Base-by-base conservation (phyloP, 1,140 invertebrate species). In the Cotesia vestalis region DNA sequence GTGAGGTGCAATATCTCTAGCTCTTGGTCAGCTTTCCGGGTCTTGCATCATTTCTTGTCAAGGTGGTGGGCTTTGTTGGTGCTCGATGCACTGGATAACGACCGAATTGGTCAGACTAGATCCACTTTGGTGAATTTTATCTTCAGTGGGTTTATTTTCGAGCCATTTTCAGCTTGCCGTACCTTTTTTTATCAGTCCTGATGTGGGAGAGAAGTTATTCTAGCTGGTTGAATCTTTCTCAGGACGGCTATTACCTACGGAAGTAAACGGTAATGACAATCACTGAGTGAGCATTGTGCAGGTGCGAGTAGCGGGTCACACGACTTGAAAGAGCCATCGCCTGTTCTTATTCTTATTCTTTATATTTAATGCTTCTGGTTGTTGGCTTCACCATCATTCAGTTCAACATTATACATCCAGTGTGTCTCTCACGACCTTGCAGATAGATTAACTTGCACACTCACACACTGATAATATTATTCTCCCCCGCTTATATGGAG, bases 401-500 rank as follows among this genome's bases (percentile, higher is more conserved):
- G 27, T 27, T 3, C 27, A 27, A 27, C 27, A 27, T 27, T 27
- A 9, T 46, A 46, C 40, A 52, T 36, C 38, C 17, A 62, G 35
- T 52, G 69, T 73, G 72, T 78, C 80, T 84, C 78, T 72, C 80
- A 81, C 80, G 83, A 85, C 84, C 84, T 84, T 85, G 83, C 79
- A 59, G 74, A 27, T 27, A 27, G 79, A 78, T 67, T 55, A 66
- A 53, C 51, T 67, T 51, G 27, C 66, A 12, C 66, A 40, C 63
- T 11, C 11, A 55, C 53, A 55, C 17, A 55, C 53, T 6, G 17
- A 9, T 6, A 55, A 6, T 14, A n/a, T 5, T 12, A 55, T 20
- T 14, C 53, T 14, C 53, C 12, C 53, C 12, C 53, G 17, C 53
- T 12, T n/a, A 55, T 27, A 63, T 60, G 17, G 38, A 17, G 14